A percentile compares a stretch with the other conserved stretches of the same genome.
Evolutionary conservation across 2,113 vertebrate genomes (phyloP).

Genomic region (Gopherus flavomarginatus): DNA sequence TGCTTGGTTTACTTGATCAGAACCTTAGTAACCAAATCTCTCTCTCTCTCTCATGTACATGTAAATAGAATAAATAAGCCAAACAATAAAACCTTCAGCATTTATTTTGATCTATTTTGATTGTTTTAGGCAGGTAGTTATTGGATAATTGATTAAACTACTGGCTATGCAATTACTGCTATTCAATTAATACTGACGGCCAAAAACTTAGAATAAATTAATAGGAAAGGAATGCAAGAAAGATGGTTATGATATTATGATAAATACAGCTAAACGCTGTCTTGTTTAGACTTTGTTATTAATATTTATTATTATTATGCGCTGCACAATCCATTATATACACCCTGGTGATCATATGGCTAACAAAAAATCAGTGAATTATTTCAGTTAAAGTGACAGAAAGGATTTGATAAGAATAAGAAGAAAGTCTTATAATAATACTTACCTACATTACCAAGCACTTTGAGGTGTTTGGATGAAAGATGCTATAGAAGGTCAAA

Average conservation of each 20-base stretch:
- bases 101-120: slow-evolving; percentile 9
- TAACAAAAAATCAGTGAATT: neutral
- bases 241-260: neutral
- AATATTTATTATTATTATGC: neutral
- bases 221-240: neutral
- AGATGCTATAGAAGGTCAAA: neutral
- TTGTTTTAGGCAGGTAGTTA: slow-evolving; percentile 17
- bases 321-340: neutral
- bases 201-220: neutral
- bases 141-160: neutral
- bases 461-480: neutral
- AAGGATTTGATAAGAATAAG: neutral
- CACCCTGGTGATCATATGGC: neutral
- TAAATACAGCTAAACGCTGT: neutral
- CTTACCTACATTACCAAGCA: neutral
- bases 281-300: neutral
- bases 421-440: slow-evolving; percentile 15
- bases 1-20: neutral
- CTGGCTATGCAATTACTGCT: neutral
- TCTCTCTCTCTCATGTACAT: neutral
- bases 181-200: neutral
- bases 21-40: neutral
- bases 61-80: neutral
- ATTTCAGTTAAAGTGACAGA: neutral
- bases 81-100: neutral